Base-by-base conservation (phyloP, 2,113 vertebrate genomes). In the Oreochromis spilurus region DNA sequence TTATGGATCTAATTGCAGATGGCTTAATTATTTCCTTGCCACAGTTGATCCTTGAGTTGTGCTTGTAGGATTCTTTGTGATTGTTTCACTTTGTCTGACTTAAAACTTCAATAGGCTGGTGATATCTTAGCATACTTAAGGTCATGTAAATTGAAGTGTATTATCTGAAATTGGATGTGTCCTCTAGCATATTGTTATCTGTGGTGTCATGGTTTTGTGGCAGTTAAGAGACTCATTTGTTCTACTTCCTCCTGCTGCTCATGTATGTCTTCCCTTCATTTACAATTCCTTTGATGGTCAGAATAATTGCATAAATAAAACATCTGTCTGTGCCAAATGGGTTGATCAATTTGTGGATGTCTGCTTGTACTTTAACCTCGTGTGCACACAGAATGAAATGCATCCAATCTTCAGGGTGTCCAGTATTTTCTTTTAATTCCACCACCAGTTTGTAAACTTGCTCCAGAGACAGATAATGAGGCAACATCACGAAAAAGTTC, bases 281-380 rank as follows among this genome's bases (percentile, higher is more conserved):
- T 89, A 92, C 50, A 78, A 87, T 81, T 86, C 58, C 38, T 72
- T 87, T 85, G 38, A 72, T 75, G 26, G 72, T 81, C 31, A 78
- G 70, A 85, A 82, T 84, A 62, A 78, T 84, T 88, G 81, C 85
- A 86, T 87, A 79, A 84, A 88, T 89, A 91, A 89, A 82, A 92
- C 34, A 88, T 82, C 67, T 81, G 65, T 55, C 81, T 45, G 57
- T 43, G 45, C 40, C 79, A 57, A 81, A 89, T 82, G 48, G 79
- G 53, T 62, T 36, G 57, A 82, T 86, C 52, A 78, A 84, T 93
- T 86, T 87, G 84, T 92, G 43, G 43, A 45, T 87, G 84, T 88
- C 36, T 48, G 60, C n/a, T 12, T 91, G 40, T 67, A 29, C 24
- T 81, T 55, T 82, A 26, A 48, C 40, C 40, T 75, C 29, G 54